Evolutionary conservation across 1,140 invertebrate species (phyloP), one percentile per base, ranked within the genome.

Genomic region (Apis florea): DNA sequence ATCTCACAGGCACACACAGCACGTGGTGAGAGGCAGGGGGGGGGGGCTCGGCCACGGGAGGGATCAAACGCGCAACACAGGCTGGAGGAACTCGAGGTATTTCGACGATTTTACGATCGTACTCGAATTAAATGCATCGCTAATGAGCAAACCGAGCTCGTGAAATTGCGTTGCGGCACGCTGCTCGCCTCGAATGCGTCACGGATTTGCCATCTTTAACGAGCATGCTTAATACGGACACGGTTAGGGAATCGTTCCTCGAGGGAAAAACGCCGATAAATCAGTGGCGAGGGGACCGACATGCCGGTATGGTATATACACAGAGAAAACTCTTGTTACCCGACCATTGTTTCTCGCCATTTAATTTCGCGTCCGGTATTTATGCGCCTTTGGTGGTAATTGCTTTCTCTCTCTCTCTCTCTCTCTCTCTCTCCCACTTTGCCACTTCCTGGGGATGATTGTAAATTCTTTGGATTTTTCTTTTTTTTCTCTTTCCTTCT

Each of bases 141-240:
- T 21, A 66, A 66, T 21, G 31, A 66, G 19, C 31, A 10, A 40
- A 19, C 4, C 31, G 26, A 21, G 3, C 26, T 66, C 10, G 19
- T 21, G 63, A 66, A 40, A 66, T 66, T 40, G 19, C 31, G 31
- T 40, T 11, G 26, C 26, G 26, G 17, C 17, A 31, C 26, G 61
- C 2, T 21, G 26, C 21, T 64, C 61, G 26, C 10, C 17, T 31
- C 15, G 26, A 53, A 40, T 40, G 17, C 63, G 63, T 64, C 63
- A 64, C 63, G 63, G 17, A 64, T 64, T 64, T 64, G 63, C 63
- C 63, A 64, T n/a, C 17, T 64, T 64, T 66, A 21, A 64, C 63
- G 63, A 64, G 63, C 17, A 64, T 40, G 17, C 63, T 64, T 40
- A 31, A 66, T 26, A 63, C 24, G 8, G 15, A 26, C 61, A 24